These are phyloP conservation scores for Tetragnatha versicolor DNA, from an alignment of 1,140 invertebrate genomes.

Conservation along the genomic window DNA sequence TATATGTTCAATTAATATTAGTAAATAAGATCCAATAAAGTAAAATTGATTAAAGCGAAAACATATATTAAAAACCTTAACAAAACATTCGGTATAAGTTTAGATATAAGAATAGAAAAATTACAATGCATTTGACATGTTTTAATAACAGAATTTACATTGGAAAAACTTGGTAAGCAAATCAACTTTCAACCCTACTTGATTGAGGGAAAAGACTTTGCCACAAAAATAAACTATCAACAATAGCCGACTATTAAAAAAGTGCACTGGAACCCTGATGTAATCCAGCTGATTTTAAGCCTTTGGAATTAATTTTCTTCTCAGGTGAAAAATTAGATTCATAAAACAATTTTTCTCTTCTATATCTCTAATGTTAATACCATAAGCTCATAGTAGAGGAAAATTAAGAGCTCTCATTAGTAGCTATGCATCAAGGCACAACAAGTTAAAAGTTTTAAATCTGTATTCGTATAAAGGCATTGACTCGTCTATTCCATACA, in stretches of 20 bases:
- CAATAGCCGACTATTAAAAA: not conserved
- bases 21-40: too few species aligned
- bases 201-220: too few species aligned
- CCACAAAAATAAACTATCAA: too few species aligned
- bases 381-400: slow-evolving; percentile 46
- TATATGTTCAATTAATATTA: too few species aligned
- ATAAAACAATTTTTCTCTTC: slow-evolving; percentile 13
- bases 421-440: slow-evolving; percentile 55
- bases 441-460: slow-evolving; percentile 41
- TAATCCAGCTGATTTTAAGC: not conserved
- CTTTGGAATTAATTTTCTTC: not conserved
- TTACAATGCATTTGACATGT: too few species aligned
- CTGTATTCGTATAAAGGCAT: not conserved
- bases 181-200: too few species aligned
- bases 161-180: too few species aligned
- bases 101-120: too few species aligned
- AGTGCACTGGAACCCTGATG: not conserved
- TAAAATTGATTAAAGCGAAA: too few species aligned
- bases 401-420: slow-evolving; percentile 17
- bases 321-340: not conserved
- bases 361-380: slow-evolving; percentile 36
- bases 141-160: too few species aligned
- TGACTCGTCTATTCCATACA: slow-evolving; percentile 13
- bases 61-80: too few species aligned
- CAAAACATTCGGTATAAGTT: too few species aligned